Base-by-base conservation (phyloP, 2,113 vertebrate species). In the Serinus canaria region DNA sequence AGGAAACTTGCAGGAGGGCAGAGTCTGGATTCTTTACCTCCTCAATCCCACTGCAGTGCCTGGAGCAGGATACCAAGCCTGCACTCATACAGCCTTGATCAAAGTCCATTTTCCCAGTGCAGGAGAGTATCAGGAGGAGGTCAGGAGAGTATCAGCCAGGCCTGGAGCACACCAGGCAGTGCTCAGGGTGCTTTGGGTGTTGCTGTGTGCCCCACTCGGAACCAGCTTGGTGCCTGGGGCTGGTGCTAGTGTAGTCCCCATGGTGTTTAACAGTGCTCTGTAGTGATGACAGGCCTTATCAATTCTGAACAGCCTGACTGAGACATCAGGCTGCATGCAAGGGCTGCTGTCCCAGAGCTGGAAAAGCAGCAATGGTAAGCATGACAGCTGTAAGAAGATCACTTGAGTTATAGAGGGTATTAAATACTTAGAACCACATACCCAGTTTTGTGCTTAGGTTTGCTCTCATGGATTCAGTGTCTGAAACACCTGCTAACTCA, bases 371-470 rank as follows among this genome's bases (percentile, higher is more conserved):
- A 41, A 6, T 44, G 17, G 22, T 79, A 83, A 80, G 75, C 35
- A 31, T 80, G 92, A 52, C 28, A 90, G 50, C 52, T 78, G 9
- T 68, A 93, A 94, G 76, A 88, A 85, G 43, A 94, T 87, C 87
- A 66, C 60, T 89, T 63, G 62, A 73, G 46, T 49, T 91, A 64
- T 50, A 50, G 64, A 75, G 39, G 39, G 33, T 78, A 82, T 94
- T 70, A 93, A 82, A 92, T 87, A 56, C 59, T 83, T 90, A 92
- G 60, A 86, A 75, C 43, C 41, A 49, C 31, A 28, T 78, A 78
- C 21, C 28, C 20, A 31, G 73, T 52, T 94, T 63, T 84, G 60
- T 55, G 44, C 52, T 70, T 83, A 70, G 56, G 27, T 92, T 78
- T 90, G 37, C 35, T 89, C 63, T 86, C 53, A 63, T 77, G 35